A percentile compares a stretch with the other conserved stretches of the same genome.
Evolutionary conservation across 2,888 invertebrate species (phyloP).

Genomic region (Nemoura dubitans): DNA sequence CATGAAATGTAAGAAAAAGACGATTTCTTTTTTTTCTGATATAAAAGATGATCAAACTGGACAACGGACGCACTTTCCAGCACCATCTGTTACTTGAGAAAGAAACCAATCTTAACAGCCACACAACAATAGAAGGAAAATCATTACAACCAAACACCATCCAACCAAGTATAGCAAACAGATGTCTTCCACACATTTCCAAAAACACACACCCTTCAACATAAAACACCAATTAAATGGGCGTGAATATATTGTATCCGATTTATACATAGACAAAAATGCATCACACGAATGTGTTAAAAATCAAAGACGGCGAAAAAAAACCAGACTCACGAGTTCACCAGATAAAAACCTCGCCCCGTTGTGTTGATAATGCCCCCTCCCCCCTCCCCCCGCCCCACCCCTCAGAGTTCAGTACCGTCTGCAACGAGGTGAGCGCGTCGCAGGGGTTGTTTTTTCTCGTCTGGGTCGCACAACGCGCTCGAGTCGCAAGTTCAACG

Average conservation of each 20-base stretch:
- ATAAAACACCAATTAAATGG: not conserved
- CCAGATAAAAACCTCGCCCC: too few relatives aligned
- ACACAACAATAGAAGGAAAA: not conserved
- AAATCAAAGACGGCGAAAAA: not conserved
- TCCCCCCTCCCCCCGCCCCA: not conserved
- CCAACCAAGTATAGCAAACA: not conserved
- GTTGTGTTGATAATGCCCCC: too few relatives aligned
- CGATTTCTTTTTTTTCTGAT: not conserved
- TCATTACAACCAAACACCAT: not conserved
- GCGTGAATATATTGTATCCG: not conserved
- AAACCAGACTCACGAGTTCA: not conserved
- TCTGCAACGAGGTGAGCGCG: not conserved
- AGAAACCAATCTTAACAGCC: not conserved
- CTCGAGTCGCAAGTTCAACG: not conserved
- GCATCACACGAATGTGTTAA: too few relatives aligned
- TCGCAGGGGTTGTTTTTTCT: not conserved
- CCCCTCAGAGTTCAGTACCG: not conserved
- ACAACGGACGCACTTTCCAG: not conserved
- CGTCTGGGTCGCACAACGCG: not conserved
- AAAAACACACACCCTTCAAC: not conserved
- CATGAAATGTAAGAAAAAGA: not conserved
- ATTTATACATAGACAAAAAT: too few relatives aligned
- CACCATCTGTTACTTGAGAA: not conserved
- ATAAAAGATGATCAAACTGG: not conserved
- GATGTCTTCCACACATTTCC: not conserved